Evolutionary conservation across 2,113 vertebrate species (phyloP), one percentile per base, ranked within the genome.

Genomic region (Oxygymnocypris stewartii): DNA sequence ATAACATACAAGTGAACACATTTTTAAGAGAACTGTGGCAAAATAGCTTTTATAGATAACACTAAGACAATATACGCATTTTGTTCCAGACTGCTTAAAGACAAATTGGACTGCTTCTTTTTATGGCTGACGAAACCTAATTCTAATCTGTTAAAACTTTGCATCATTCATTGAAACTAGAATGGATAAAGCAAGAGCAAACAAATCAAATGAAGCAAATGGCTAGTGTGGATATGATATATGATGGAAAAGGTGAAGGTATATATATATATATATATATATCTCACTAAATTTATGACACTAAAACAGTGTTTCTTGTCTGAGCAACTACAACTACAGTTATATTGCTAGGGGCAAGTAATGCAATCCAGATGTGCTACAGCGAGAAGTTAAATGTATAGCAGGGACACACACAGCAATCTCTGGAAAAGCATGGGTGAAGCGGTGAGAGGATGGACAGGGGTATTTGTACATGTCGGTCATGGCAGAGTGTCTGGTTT

Each of bases 401-500:
- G 54, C 28, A 59, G 65, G 4, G 16, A 40, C 25, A 71, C 6
- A 63, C 51, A 76, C 61, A 35, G 63, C 31, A 49, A 80, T 16
- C 59, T 9, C 49, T 76, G 81, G 77, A 59, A 51, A 79, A 42
- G 87, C 10, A 83, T 40, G 86, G 74, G 51, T 37, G 25, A 35
- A 35, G 86, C 18, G 4, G 47, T 47, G 63, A n/a, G 10, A 6
- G 37, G 31, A 8, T 20, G 86, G n/a, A 23, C 49, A 3, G 12
- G 10, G 13, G 18, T 47, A 69, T 88, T 88, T 35, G 63, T 82
- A 88, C 35, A 88, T 49, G 35, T 82, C 28, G 86, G 40, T 85
- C 88, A 82, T 7, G 79, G 83, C 59, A 28, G 73, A 5, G 86
- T 84, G 47, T 61, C 89, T 84, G 89, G 84, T 87, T 93, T 98